These are phyloP conservation scores for Heliothis peltigera DNA, from an alignment of 2,888 invertebrate species.

Conservation along the genomic window DNA sequence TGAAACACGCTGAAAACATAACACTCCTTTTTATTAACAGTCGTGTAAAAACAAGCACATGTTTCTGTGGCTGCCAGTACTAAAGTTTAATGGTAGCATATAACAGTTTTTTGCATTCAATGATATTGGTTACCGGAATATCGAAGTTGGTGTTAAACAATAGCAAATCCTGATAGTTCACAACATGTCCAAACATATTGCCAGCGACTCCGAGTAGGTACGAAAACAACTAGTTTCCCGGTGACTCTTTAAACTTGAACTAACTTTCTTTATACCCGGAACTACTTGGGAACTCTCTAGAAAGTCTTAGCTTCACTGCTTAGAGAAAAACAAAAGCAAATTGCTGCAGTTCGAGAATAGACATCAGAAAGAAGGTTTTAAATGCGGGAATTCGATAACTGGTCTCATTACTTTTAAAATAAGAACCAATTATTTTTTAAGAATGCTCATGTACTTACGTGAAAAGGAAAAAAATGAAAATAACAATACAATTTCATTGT, in stretches of 20 bases:
- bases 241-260: slow-evolving; percentile 58
- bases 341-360: slow-evolving; percentile 12
- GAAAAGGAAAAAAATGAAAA: too few relatives aligned
- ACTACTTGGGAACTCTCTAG: slow-evolving; percentile 37
- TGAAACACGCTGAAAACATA: too few relatives aligned
- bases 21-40: too few relatives aligned
- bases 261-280: slow-evolving; percentile 50
- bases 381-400: neutral
- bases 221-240: slow-evolving; percentile 43
- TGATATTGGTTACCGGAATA: neutral
- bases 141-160: slow-evolving; percentile 26
- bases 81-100: too few relatives aligned
- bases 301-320: slow-evolving; percentile 25
- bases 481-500: too few relatives aligned
- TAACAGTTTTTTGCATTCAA: too few relatives aligned
- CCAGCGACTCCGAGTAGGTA: slow-evolving; percentile 14
- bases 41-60: too few relatives aligned
- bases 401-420: neutral
- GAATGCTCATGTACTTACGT: too few relatives aligned
- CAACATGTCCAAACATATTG: slow-evolving; percentile 26
- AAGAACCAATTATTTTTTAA: too few relatives aligned
- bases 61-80: too few relatives aligned
- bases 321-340: slow-evolving; percentile 24
- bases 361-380: slow-evolving; percentile 4
- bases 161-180: slow-evolving; percentile 24